These are phyloP conservation scores for Torymus auratus DNA, from an alignment of 2,888 invertebrate species.

Conservation along the genomic window DNA sequence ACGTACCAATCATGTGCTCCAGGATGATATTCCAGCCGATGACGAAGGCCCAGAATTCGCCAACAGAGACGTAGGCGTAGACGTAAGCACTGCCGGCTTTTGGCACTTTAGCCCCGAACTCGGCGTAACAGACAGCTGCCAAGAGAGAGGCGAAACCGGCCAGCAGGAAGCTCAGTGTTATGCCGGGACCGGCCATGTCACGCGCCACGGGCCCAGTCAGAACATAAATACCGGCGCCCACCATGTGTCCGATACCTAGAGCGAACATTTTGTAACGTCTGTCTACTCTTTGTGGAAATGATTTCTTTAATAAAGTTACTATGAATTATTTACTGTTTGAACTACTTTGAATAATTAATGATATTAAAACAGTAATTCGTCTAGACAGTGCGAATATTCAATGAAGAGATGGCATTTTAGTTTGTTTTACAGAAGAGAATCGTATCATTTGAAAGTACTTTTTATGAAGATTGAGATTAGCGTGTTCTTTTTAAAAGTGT, in stretches of 20 bases:
- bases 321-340: too few species aligned
- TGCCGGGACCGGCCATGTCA: slow-evolving; percentile 89
- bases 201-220: slow-evolving; percentile 90
- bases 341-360: too few species aligned
- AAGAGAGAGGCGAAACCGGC: slow-evolving; percentile 90
- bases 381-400: too few species aligned
- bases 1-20: slow-evolving; percentile 90
- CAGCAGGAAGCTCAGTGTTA: slow-evolving; percentile 84
- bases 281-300: too few species aligned
- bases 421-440: too few species aligned
- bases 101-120: slow-evolving; percentile 91
- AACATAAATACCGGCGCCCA: slow-evolving; percentile 96
- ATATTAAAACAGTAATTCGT: too few species aligned
- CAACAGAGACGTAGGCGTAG: slow-evolving; percentile 94
- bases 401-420: too few species aligned
- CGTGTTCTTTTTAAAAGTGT: too few species aligned
- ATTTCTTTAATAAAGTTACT: too few species aligned
- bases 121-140: slow-evolving; percentile 92
- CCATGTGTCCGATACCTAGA: slow-evolving; percentile 94
- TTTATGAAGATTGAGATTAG: too few species aligned
- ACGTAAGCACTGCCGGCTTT: slow-evolving; percentile 95
- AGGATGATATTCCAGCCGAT: slow-evolving; percentile 96
- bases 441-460: too few species aligned
- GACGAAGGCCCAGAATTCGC: slow-evolving; percentile 95
- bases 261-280: neutral